These are phyloP conservation scores for Fabriciana adippe DNA, from an alignment of 2,888 invertebrate genomes.

Conservation along the genomic window DNA sequence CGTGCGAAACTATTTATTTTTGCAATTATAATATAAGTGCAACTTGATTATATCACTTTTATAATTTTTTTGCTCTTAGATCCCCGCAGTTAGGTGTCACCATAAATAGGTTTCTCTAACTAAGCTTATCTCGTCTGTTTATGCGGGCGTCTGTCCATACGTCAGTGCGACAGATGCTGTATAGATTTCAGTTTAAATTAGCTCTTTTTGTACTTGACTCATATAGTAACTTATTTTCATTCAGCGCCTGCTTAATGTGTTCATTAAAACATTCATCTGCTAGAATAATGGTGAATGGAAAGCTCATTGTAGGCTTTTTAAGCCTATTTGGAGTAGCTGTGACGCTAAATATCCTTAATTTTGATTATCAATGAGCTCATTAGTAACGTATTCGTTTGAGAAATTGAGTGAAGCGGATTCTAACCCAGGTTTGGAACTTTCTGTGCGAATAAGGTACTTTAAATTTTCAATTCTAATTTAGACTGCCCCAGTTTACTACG, in stretches of 20 bases:
- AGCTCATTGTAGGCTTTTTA: too few species aligned
- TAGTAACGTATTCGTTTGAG: too few species aligned
- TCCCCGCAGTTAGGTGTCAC: conserved; percentile 19
- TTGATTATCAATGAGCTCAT: too few species aligned
- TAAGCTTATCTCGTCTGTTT: conserved; percentile 15
- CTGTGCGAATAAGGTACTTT: too few species aligned
- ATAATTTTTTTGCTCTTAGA: background rate
- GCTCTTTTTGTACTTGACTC: conserved; percentile 5
- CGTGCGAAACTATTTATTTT: too few species aligned
- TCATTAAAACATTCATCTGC: conserved; percentile 11
- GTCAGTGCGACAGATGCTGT: conserved; percentile 10
- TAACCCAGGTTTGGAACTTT: too few species aligned
- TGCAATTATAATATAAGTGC: too few species aligned
- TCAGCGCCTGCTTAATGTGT: conserved; percentile 10
- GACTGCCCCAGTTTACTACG: too few species aligned
- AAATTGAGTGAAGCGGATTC: too few species aligned
- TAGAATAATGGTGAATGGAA: background rate
- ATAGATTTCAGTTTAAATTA: conserved; percentile 9
- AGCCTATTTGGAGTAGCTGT: background rate
- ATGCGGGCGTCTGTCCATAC: conserved; percentile 8
- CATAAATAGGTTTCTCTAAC: conserved; percentile 22
- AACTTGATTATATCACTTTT: background rate
- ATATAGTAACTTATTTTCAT: background rate
- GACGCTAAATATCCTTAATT: background rate
- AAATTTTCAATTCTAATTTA: too few species aligned